A percentile compares a stretch with the other conserved stretches of the same genome.
phyloP scores from a whole-genome alignment of 2,113 vertebrate species.

The Mystacornis crossleyi region DNA sequence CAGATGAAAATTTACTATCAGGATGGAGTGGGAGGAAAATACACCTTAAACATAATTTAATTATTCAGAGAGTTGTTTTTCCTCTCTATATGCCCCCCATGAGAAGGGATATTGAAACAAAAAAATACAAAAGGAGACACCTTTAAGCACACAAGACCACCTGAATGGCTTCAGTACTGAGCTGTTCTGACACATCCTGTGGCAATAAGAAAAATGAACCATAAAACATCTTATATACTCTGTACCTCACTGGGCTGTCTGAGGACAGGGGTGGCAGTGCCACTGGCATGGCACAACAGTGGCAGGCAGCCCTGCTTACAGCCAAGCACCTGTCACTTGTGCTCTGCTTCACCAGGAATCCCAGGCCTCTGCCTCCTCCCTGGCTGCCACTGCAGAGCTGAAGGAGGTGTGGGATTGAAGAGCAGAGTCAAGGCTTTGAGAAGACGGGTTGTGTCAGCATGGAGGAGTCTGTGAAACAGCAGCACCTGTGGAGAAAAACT shows the following conservation, averaged over 20 bases:
- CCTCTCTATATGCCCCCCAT: neutral
- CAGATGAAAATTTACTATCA: neutral
- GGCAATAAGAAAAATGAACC: neutral
- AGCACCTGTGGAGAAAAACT: neutral
- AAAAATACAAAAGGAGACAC: neutral
- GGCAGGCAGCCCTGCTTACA: neutral
- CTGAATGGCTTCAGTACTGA: neutral
- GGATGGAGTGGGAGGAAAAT: neutral
- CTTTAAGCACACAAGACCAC: neutral
- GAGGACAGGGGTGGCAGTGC: neutral
- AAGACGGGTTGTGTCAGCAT: neutral
- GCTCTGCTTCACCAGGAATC: neutral
- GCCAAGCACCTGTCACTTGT: rapidly evolving
- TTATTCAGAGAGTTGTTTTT: neutral
- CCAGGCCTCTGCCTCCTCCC: rapidly evolving
- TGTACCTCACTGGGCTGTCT: neutral
- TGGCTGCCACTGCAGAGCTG: neutral
- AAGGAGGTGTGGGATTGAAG: neutral
- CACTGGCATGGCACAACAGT: rapidly evolving
- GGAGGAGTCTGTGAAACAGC: neutral
- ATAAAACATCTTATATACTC: neutral
- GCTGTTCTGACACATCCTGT: neutral
- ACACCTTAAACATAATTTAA: neutral
- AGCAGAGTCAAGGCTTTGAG: neutral
- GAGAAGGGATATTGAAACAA: neutral